Conservation (phyloP, 2,113 vertebrate genomes). For the Ceratotherium simum region DNA sequence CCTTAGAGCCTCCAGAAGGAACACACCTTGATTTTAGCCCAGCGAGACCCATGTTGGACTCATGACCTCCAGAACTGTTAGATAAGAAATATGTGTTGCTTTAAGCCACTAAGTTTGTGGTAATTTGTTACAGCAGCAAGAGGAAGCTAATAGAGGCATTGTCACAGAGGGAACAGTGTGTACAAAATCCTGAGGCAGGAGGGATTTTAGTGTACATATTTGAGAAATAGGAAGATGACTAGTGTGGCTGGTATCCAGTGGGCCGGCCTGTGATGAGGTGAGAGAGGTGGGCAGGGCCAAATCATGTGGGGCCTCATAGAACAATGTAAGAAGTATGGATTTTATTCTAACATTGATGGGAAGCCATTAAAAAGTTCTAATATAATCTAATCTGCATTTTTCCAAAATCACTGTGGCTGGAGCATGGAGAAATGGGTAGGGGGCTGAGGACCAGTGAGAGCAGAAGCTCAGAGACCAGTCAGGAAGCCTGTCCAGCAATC, state of each 20-base stretch:
- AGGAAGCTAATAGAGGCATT: not conserved
- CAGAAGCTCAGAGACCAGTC: no score
- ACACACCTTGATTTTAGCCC: not conserved
- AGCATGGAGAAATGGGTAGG: not conserved
- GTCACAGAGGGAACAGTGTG: not conserved
- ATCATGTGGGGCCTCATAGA: not conserved
- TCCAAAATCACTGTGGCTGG: not conserved
- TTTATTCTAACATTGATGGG: not conserved
- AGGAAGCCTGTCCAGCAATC: not conserved
- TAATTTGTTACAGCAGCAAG: not conserved
- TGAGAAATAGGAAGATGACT: not conserved
- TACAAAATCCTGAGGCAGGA: not conserved
- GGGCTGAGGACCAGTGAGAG: not conserved
- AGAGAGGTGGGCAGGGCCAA: not conserved
- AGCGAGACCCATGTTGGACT: not conserved
- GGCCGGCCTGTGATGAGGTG: accelerated
- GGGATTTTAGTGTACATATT: not conserved
- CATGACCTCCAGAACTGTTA: not conserved
- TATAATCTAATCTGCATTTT: not conserved
- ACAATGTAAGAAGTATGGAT: not conserved
- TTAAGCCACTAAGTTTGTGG: not conserved
- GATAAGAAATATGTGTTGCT: not conserved
- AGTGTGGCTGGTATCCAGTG: no score
- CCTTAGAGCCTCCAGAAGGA: not conserved
- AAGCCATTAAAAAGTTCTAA: not conserved